Base-by-base conservation (phyloP, 1,140 invertebrate genomes). In the Neodiprion lecontei region DNA sequence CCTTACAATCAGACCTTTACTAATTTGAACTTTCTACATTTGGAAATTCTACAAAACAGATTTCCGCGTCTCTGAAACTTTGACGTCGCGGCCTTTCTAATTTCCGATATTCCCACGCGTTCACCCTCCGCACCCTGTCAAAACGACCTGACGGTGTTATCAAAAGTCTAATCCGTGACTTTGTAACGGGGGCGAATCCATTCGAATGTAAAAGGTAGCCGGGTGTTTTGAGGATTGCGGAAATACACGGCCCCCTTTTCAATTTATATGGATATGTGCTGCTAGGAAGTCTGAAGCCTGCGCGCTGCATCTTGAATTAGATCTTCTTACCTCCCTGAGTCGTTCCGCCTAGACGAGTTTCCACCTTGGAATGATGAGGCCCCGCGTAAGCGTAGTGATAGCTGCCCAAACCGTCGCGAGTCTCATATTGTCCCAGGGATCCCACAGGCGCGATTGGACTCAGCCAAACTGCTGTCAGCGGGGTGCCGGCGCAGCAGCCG, bases 381-480 rank as follows among this genome's bases (percentile, higher is more conserved):
- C 91, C 91, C 17, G 89, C 87, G 79, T 94, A 94, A 3, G 92
- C 92, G 77, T 93, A 94, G 50, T 89, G 90, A 82, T 93, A 93
- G 76, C 93, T 91, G 3, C 92, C 92, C 14, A 89, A 82, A 48
- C 87, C 88, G 81, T 94, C 92, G 84, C 94, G 92, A 68, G 91
- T 84, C 82, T 92, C 91, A 81, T 91, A 90, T 75, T 90, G 89
- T 66, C 80, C 84, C 47, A 84, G 80, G 9, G 82, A 79, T 69
- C 87, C 81, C 65, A 84, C 75, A 9, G 81, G 70, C 68, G 80
- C 81, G 69, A 84, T 71, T 4, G 82, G 80, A 50, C 75, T 81
- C 67, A 83, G 66, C 82, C 82, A 85, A 72, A 78, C 79, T 72
- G 81, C 82, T 9, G 78, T 73, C 40, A 81, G 69, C 11, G 82